A percentile compares a stretch with the other conserved stretches of the same genome.
Evolutionary conservation across 2,797 vertebrate genomes (phyloP).

Genomic region (Hemibagrus guttatus): DNA sequence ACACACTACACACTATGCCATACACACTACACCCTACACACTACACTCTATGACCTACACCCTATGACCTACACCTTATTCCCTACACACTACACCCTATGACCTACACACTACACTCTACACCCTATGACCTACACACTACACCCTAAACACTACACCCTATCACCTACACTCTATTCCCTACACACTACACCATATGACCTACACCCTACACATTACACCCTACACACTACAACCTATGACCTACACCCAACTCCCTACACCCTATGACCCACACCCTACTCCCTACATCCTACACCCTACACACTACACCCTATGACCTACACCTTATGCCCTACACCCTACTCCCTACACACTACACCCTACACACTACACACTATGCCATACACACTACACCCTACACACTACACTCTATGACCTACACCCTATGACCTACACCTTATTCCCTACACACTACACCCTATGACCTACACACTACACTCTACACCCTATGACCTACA

Average conservation of each 20-base stretch:
- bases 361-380: too few relatives aligned
- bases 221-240: too few relatives aligned
- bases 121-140: background rate
- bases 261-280: background rate
- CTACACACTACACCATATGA: too few relatives aligned
- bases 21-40: background rate
- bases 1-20: too few relatives aligned
- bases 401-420: too few relatives aligned
- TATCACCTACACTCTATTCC: too few relatives aligned
- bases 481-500: background rate
- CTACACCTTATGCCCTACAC: background rate
- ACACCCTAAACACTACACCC: too few relatives aligned
- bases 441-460: background rate
- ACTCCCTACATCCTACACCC: background rate
- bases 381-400: background rate
- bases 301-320: background rate
- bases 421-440: accelerated
- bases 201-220: background rate
- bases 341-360: too few relatives aligned
- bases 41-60: too few relatives aligned
- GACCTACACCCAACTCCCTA: too few relatives aligned
- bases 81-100: background rate
- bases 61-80: too few relatives aligned
- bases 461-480: background rate
- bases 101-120: background rate